phyloP scores from a whole-genome alignment of 1,140 invertebrate species.

The Polypedilum vanderplanki region DNA sequence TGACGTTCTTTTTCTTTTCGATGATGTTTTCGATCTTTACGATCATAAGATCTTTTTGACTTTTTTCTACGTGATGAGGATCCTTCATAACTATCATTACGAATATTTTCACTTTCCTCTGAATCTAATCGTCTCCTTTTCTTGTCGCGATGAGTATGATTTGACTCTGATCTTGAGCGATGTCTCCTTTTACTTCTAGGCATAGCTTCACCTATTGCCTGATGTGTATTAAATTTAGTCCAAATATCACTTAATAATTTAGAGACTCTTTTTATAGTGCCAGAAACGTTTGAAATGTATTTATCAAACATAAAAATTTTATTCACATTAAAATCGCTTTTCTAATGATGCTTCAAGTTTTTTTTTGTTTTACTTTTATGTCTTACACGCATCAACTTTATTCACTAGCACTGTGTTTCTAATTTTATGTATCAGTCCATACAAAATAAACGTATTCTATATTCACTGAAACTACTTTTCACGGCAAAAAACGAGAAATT shows the following conservation, averaged over 20 bases:
- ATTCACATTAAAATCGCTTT: neutral
- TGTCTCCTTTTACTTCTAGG: neutral
- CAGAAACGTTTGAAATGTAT: conserved; percentile 12
- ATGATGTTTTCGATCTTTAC: neutral
- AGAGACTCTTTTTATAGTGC: neutral
- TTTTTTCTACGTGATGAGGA: neutral
- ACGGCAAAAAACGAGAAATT: too few relatives aligned
- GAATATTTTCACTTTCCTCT: neutral
- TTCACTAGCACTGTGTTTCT: too few relatives aligned
- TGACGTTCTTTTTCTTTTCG: neutral
- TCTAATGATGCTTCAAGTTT: too few relatives aligned
- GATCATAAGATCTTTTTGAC: neutral
- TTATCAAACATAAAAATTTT: conserved; percentile 15
- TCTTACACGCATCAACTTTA: too few relatives aligned
- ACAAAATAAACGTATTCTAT: too few relatives aligned
- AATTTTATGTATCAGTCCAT: too few relatives aligned
- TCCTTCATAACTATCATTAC: conserved; percentile 8
- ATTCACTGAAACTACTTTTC: too few relatives aligned
- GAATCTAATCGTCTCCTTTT: neutral
- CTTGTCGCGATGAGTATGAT: neutral
- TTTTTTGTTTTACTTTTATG: too few relatives aligned
- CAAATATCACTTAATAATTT: conserved; percentile 20
- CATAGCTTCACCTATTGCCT: neutral
- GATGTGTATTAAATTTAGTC: neutral
- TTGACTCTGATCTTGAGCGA: conserved; percentile 9